Conservation (phyloP, 1,140 invertebrate species). For the Halictus rubicundus region DNA sequence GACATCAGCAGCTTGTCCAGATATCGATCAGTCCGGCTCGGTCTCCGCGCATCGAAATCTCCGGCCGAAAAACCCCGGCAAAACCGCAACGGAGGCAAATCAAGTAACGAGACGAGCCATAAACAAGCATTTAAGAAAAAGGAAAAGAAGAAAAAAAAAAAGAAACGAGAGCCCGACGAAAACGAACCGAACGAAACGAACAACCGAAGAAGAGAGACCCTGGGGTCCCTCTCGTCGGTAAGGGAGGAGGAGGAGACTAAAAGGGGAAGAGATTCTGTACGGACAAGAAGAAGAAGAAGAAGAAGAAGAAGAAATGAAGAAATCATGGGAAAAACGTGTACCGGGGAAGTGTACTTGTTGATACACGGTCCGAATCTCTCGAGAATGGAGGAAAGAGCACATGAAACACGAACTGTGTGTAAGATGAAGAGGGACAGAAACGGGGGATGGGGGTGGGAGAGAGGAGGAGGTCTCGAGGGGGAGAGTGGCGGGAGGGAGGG, state of each 20-base stretch:
- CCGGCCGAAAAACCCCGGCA: neutral
- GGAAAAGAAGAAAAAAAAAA: too few relatives aligned
- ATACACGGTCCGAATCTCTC: conserved; percentile 42
- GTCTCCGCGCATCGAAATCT: neutral
- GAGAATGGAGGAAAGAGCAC: conserved; percentile 12
- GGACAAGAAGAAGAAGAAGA: conserved; percentile 3
- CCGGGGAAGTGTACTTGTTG: conserved; percentile 32
- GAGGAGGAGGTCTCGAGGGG: neutral
- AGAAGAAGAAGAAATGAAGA: conserved; percentile 46
- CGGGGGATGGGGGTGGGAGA: conserved; percentile 14
- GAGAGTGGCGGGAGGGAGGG: conserved; percentile 10
- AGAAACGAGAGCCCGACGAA: neutral
- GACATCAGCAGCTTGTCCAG: neutral
- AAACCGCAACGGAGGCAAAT: neutral
- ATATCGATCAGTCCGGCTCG: neutral
- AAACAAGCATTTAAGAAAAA: neutral
- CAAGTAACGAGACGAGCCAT: neutral
- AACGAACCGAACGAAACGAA: neutral
- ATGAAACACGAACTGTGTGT: too few relatives aligned
- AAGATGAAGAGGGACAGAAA: conserved; percentile 23
- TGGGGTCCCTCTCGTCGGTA: too few relatives aligned
- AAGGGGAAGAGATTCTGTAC: too few relatives aligned
- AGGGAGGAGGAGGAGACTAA: too few relatives aligned
- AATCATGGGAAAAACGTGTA: conserved; percentile 34
- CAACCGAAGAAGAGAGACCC: neutral